Evolutionary conservation across 2,797 vertebrate species (phyloP), one percentile per base, ranked within the genome.

Genomic region (Triplophysa yarkandensis): DNA sequence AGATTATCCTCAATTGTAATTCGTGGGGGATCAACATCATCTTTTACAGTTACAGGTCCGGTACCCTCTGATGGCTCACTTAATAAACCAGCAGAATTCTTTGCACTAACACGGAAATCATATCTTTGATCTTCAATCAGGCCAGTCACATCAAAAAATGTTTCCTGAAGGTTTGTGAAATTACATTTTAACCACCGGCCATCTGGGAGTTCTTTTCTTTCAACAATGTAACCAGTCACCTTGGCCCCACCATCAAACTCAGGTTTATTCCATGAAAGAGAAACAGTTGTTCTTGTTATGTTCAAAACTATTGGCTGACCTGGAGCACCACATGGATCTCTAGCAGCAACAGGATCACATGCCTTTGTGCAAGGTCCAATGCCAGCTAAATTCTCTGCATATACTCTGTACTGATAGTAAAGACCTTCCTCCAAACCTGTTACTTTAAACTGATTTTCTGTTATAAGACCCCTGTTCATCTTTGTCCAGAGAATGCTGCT

Each of bases 131-230:
- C 95, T 89, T 98, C 97, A 48, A 92, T 95, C 68, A 99, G 95
- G 80, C 92, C 95, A 77, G 93, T 94, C 74, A 98, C 91, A 55
- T 98, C 95, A 73, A 97, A 94, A 82, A 88, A 97, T 23, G 95
- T 98, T 86, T 98, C 96, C 84, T 93, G 91, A 55, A 99, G 82
- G 55, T 95, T 98, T 58, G 94, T 93, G 83, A 96, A 99, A 86
- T 98, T 99, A 85, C 96, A 98, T 78, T 99, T 99, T 52, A 98
- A 91, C 98, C 98, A 99, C 77, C 95, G 94, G 55, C 92, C 94
- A 10, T 96, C 94, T 80, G 95, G 97, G 13, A 97, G 64, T 75
- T 98, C 95, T 87, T 92, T 95, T 14, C 90, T 91, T 84, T 99
- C 98, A 85, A 98, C 92, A 82, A 96, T 91, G 80, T 98, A 99